Evolutionary conservation across 1,140 invertebrate genomes (phyloP), one percentile per base, ranked within the genome.

Genomic region (Aphidius ervi): DNA sequence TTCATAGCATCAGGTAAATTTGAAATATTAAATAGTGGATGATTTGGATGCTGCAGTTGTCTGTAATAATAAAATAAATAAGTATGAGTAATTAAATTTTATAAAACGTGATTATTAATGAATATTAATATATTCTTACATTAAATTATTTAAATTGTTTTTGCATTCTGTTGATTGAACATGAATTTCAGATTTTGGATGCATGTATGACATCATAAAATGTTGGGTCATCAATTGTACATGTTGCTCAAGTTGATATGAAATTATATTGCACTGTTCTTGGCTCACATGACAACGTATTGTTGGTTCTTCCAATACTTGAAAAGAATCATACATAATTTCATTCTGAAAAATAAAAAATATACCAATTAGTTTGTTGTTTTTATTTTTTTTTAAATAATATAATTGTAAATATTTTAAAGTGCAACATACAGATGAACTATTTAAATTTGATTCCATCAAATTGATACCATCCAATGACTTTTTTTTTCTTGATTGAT

Each of bases 161-260:
- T 82, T 86, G 52, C 81, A 81, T 20, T 70, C 73, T 39, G 73
- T 65, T 7, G 84, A 79, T 46, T 83, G 64, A 6, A 72, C 59
- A 74, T 85, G 82, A 47, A 86, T 82, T 31, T 31, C 23, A 31
- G 23, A 31, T 40, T 82, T 73, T 1, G 88, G 86, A 77, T 89
- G 85, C 49, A 85, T 82, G 67, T 85, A 86, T 2, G 85, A 82
- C 72, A 91, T 83, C 9, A 91, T 59, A 75, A 83, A 91, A 69
- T 84, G 84, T 68, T 90, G 87, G 2, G 85, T 79, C 5, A 88
- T 73, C 60, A 92, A 66, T 74, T 94, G 91, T 0, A 92, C 79
- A 76, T 93, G 90, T 67, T 91, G 86, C 20, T 87, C 78, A 55
- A 95, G 74, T 77, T 95, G 92, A 67, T 91, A 86, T 63, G 87